Percentiles rank a stretch among this genome's conserved stretches.
These are phyloP conservation scores for Tanaodytes sp. DNA, from an alignment of 2,888 invertebrate species.

Conservation along the genomic window DNA sequence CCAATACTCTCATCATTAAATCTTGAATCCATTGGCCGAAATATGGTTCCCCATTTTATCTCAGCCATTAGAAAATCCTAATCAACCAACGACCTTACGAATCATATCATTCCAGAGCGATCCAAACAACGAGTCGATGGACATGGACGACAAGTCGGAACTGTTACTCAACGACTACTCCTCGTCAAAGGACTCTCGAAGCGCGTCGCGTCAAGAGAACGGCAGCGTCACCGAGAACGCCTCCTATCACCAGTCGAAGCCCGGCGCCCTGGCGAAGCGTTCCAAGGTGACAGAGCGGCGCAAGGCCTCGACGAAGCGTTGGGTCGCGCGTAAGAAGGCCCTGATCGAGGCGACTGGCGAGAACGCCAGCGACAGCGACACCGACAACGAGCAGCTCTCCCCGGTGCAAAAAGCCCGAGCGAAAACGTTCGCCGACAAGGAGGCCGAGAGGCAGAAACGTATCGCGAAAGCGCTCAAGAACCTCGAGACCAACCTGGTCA, in stretches of 20 bases:
- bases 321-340: slow-evolving; percentile 70
- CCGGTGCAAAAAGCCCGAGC: slow-evolving; percentile 69
- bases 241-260: slow-evolving; percentile 10
- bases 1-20: too few relatives aligned
- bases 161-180: slow-evolving; percentile 19
- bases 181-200: slow-evolving; percentile 28
- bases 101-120: slow-evolving; percentile 21
- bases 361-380: slow-evolving; percentile 67
- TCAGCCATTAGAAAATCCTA: too few relatives aligned
- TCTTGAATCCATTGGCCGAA: too few relatives aligned
- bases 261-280: slow-evolving; percentile 52
- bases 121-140: slow-evolving; percentile 3
- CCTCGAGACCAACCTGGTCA: slow-evolving; percentile 59
- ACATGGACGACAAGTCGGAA: slow-evolving; percentile 14
- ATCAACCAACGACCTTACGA: too few relatives aligned
- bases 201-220: slow-evolving; percentile 30
- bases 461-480: slow-evolving; percentile 61
- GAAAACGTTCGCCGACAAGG: slow-evolving; percentile 66
- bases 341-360: slow-evolving; percentile 67
- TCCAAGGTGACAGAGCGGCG: slow-evolving; percentile 63
- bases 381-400: slow-evolving; percentile 65
- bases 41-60: too few relatives aligned
- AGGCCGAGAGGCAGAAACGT: slow-evolving; percentile 59
- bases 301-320: slow-evolving; percentile 68
- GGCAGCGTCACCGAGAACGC: slow-evolving; percentile 9